These are phyloP conservation scores for Sycophila texana DNA, from an alignment of 2,888 invertebrate genomes.

Conservation along the genomic window DNA sequence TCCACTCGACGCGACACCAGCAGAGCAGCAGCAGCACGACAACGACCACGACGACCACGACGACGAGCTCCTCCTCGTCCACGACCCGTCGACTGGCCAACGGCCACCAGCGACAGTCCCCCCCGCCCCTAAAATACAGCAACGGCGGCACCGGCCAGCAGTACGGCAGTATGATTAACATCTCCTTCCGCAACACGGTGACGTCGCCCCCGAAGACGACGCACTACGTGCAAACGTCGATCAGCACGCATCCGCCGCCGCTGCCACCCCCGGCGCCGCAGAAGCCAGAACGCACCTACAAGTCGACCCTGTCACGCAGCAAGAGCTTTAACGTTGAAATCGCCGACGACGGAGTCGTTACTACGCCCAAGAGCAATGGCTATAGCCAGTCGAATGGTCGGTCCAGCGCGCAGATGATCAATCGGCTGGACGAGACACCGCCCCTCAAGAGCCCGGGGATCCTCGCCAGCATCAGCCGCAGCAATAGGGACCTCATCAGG, in stretches of 20 bases:
- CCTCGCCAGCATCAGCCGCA: slow-evolving; percentile 89
- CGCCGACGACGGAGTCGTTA: slow-evolving; percentile 72
- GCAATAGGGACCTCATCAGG: slow-evolving; percentile 86
- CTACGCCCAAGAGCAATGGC: slow-evolving; percentile 71
- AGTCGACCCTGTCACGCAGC: slow-evolving; percentile 84
- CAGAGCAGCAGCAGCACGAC: slow-evolving; percentile 39
- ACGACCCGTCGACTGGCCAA: slow-evolving; percentile 55
- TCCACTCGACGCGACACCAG: slow-evolving; percentile 13
- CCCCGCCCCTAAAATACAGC: not conserved
- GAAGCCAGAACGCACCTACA: slow-evolving; percentile 88
- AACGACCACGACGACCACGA: slow-evolving; percentile 43
- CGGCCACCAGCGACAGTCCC: slow-evolving; percentile 12
- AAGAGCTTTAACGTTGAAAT: slow-evolving; percentile 91
- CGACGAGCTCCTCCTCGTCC: slow-evolving; percentile 39
- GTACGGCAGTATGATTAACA: slow-evolving; percentile 78
- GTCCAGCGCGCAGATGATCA: slow-evolving; percentile 86
- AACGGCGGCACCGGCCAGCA: slow-evolving; percentile 51
- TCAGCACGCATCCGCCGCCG: slow-evolving; percentile 50
- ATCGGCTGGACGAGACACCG: slow-evolving; percentile 83
- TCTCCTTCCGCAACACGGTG: slow-evolving; percentile 79
- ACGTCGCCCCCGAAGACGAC: slow-evolving; percentile 61
- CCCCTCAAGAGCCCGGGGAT: slow-evolving; percentile 91
- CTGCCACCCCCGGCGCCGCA: slow-evolving; percentile 67
- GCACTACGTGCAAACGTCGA: slow-evolving; percentile 49
- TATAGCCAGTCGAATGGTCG: slow-evolving; percentile 20